Evolutionary conservation across 2,113 vertebrate species (phyloP).

Genomic region (Lichenostomus cassidix): DNA sequence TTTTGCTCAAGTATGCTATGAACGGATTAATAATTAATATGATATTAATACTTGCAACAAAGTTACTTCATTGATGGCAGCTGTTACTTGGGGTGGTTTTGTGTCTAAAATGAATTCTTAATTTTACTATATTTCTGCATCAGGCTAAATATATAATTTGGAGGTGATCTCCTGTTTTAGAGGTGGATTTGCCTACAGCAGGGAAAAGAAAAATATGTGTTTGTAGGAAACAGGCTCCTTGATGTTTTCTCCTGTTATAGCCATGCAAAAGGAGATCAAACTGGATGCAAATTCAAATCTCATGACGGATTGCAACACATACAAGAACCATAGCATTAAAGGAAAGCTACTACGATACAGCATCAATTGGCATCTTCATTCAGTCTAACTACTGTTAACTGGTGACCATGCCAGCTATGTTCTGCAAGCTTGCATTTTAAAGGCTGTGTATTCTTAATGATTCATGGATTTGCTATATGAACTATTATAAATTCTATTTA

Average conservation of each 20-base stretch:
- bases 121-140: not conserved
- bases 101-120: not conserved
- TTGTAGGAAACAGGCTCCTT: not conserved
- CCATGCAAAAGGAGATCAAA: not conserved
- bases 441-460: not conserved
- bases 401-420: not conserved
- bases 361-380: not conserved
- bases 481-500: constrained; percentile 29
- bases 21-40: not conserved
- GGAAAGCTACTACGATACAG: not conserved
- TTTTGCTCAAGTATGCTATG: not conserved
- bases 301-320: not conserved
- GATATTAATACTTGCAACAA: not conserved
- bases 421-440: constrained; percentile 25
- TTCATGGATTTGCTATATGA: not conserved
- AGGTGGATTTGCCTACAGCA: not conserved
- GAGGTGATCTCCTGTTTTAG: not conserved
- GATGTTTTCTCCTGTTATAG: not conserved
- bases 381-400: not conserved
- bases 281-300: not conserved
- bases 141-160: not conserved
- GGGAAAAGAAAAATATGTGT: not conserved
- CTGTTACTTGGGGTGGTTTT: not conserved
- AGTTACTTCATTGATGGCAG: not conserved
- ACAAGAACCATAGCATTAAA: not conserved